These are phyloP conservation scores for Poeciliopsis occidentalis DNA, from an alignment of 2,113 vertebrate species.

Conservation along the genomic window DNA sequence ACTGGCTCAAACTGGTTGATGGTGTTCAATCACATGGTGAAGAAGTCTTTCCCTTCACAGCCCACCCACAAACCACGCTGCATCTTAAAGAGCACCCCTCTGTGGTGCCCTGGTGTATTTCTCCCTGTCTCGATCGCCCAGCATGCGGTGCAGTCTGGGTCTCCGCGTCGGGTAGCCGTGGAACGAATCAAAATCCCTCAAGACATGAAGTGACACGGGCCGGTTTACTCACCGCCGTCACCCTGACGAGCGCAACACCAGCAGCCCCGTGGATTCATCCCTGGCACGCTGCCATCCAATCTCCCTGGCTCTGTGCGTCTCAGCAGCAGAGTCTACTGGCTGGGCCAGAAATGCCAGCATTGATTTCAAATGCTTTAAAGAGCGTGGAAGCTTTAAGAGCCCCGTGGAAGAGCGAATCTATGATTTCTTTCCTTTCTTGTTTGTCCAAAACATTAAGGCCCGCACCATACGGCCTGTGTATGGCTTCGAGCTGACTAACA, in stretches of 20 bases:
- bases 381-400: too few relatives aligned
- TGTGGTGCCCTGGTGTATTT: neutral
- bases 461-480: constrained; percentile 41
- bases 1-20: neutral
- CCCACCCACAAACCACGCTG: neutral
- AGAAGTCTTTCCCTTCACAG: neutral
- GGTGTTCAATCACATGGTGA: neutral
- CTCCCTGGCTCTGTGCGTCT: constrained; percentile 2
- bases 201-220: neutral
- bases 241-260: constrained; percentile 13
- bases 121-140: neutral
- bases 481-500: constrained; percentile 31
- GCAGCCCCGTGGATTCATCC: constrained; percentile 23
- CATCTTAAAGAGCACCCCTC: neutral
- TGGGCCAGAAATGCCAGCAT: constrained; percentile 20
- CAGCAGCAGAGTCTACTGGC: constrained; percentile 11
- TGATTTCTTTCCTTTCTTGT: neutral
- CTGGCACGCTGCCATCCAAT: constrained; percentile 16
- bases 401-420: constrained; percentile 6
- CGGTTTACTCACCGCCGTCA: constrained; percentile 24
- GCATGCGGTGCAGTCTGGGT: neutral
- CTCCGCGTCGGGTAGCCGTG: neutral
- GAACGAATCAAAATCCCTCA: neutral
- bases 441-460: constrained; percentile 32
- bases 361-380: constrained; percentile 37